Percentiles rank a stretch among this genome's conserved stretches.
Conservation (phyloP, 2,113 vertebrate genomes). For the Meriones unguiculatus region DNA sequence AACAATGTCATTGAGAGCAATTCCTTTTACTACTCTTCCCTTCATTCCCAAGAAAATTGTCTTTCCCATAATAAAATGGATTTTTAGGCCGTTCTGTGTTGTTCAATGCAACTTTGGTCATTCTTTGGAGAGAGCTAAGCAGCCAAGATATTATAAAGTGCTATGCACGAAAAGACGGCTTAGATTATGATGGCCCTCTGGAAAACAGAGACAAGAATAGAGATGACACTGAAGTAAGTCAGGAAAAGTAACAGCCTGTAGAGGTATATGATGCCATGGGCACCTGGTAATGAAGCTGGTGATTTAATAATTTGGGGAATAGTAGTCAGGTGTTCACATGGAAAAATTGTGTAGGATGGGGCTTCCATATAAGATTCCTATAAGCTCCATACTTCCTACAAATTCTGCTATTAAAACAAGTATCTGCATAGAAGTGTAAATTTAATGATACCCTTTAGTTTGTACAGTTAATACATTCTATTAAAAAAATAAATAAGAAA, state of each 20-base stretch:
- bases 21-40: neutral
- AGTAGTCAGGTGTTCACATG: neutral
- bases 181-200: neutral
- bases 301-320: neutral
- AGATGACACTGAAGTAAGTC: neutral
- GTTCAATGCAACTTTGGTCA: neutral
- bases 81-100: neutral
- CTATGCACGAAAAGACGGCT: neutral
- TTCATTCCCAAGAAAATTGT: neutral
- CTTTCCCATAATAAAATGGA: constrained; percentile 21
- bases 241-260: neutral
- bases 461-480: neutral
- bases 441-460: neutral
- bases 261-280: neutral
- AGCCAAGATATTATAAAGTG: constrained; percentile 22
- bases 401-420: neutral
- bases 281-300: neutral
- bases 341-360: neutral
- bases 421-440: neutral
- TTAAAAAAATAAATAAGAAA: neutral
- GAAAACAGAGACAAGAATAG: neutral
- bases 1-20: neutral
- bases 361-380: neutral
- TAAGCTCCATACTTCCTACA: neutral
- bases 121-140: neutral